phyloP scores from a whole-genome alignment of 2,888 invertebrate species.

The Pycnomerus fuliginosus region DNA sequence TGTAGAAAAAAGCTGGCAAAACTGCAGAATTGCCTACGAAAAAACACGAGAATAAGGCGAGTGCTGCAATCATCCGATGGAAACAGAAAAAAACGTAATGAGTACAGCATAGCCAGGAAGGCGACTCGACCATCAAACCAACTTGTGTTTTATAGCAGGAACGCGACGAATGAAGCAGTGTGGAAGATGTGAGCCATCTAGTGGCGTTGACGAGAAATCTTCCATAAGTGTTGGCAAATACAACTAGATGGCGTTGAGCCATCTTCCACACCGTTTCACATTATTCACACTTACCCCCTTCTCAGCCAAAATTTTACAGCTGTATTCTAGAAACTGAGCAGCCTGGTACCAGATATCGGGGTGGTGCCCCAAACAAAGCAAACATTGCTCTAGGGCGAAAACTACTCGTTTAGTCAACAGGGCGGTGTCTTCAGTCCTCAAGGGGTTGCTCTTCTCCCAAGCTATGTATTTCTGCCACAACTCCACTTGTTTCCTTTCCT shows the following conservation, averaged over 20 bases:
- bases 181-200: no score
- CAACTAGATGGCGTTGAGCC: constrained; percentile 1
- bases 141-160: no score
- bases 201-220: no score
- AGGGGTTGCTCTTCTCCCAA: constrained; percentile 96
- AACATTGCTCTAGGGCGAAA: constrained; percentile 97
- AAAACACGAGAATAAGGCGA: no score
- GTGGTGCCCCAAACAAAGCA: constrained; percentile 94
- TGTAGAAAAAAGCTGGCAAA: no score
- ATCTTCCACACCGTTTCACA: no score
- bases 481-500: constrained; percentile 91
- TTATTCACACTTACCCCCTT: constrained; percentile 73
- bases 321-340: constrained; percentile 93
- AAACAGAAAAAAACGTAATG: no score
- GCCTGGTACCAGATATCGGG: constrained; percentile 99
- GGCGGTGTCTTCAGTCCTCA: constrained; percentile 94
- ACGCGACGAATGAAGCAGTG: no score
- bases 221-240: neutral
- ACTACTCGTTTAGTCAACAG: constrained; percentile 91
- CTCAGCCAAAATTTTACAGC: constrained; percentile 89
- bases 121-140: no score
- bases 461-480: constrained; percentile 98
- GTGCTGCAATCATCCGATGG: no score
- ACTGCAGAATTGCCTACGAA: no score
- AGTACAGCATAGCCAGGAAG: no score